Evolutionary conservation across 1,140 invertebrate genomes (phyloP).

Genomic region (Pristionchus pacificus): DNA sequence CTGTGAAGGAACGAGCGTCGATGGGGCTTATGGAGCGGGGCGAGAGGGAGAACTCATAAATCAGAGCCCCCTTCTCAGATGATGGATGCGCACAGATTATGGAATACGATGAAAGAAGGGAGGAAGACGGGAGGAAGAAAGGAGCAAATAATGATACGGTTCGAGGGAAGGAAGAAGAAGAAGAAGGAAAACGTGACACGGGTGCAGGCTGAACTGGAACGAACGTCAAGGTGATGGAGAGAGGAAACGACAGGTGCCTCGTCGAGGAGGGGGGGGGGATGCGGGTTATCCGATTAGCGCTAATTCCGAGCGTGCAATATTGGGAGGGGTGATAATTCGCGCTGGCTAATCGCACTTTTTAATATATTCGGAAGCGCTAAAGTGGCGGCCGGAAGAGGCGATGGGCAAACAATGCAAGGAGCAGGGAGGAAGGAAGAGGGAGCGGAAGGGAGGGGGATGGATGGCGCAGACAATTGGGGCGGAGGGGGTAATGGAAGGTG

Average conservation of each 20-base stretch:
- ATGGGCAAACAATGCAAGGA: constrained; percentile 4
- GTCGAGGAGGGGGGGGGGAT: too few species aligned
- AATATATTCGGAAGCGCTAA: too few species aligned
- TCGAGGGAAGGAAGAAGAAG: constrained; percentile 7
- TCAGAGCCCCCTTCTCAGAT: too few species aligned
- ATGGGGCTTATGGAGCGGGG: background rate
- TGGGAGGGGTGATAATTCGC: too few species aligned
- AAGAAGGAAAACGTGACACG: constrained; percentile 4
- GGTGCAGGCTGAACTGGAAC: constrained; percentile 7
- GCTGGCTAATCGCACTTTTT: too few species aligned
- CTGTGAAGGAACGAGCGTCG: background rate
- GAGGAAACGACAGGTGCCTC: too few species aligned
- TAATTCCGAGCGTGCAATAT: too few species aligned
- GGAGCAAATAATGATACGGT: background rate
- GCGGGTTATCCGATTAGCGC: too few species aligned
- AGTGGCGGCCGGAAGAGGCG: constrained; percentile 14
- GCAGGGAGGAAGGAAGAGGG: constrained; percentile 1
- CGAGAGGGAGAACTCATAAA: too few species aligned
- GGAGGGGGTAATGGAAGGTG: background rate
- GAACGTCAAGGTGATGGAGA: constrained; percentile 14
- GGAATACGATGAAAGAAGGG: constrained; percentile 17
- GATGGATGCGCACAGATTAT: too few species aligned
- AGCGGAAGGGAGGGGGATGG: constrained; percentile 2
- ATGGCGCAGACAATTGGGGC: background rate
- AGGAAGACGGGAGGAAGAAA: constrained; percentile 4